Base-by-base conservation (phyloP, 2,888 invertebrate genomes). In the Parnassius glacialis region DNA sequence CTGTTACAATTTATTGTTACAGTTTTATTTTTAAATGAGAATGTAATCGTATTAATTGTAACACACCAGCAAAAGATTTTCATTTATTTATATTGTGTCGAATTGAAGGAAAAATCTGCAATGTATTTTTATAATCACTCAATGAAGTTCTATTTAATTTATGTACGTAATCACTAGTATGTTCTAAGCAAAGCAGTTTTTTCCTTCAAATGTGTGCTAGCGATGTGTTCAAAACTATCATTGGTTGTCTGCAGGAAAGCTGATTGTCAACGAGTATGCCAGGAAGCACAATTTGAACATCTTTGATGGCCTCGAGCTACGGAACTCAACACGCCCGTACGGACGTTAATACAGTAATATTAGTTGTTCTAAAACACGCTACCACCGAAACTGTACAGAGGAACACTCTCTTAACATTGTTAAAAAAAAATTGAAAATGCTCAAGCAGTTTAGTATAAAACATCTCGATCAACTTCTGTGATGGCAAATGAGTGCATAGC, bases 321-420 rank as follows among this genome's bases (percentile, higher is more conserved):
- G 95, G 85, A 94, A 94, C 90, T 94, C 94, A 79, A 94, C 94
- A 83, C 94, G 95, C 92, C 95, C 95, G 94, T 95, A 95, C 93
- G 95, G 95, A 94, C 95, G 94, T 95, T 95, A 94, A 94, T 92
- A 87, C 77, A 77, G 90, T 91, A 91, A 90, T 90, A 86, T 81
- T 85, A 88, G 86, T 86, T 86, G 83, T 87, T 87, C 79, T 74
- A 81, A 79, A 79, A 48, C 52, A 62, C 52, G 53, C 51, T 53
- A 66, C 57, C 13, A 45, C 11, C 45, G 48, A 13, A 48, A 48
- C 48, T 48, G 13, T 48, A 48, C 48, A 48, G 13, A 11, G 16
- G 13, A 48, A 48, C 9, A 48, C 48, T 9, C 7, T 13, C 48
- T 34, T 9, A 7, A 48, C 16, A 48, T 47, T 43, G 43, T 20